A percentile compares a stretch with the other conserved stretches of the same genome.
Conservation (phyloP, 2,888 invertebrate genomes). For the Xestoiulus laeticollis region DNA sequence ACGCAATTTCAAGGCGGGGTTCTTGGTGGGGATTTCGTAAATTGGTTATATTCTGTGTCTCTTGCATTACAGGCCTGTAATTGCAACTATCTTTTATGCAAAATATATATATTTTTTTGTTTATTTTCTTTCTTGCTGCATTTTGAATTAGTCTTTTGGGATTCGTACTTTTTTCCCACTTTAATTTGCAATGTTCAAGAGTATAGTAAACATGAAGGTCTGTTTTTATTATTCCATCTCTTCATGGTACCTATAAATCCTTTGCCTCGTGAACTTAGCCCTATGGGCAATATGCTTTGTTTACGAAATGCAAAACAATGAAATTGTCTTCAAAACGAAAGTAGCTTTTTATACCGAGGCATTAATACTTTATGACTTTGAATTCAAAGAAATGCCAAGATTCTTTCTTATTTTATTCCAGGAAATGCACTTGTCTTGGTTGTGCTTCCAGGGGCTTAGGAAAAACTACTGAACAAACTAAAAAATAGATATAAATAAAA, state of each 20-base stretch:
- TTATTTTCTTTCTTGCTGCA: neutral
- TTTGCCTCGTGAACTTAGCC: neutral
- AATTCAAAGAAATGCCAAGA: neutral
- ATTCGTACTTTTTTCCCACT: neutral
- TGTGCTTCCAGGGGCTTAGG: neutral
- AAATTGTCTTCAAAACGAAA: constrained; percentile 2
- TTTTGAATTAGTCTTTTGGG: neutral
- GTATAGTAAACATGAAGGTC: neutral
- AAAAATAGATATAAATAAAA: neutral
- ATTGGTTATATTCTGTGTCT: neutral
- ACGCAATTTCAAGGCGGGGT: constrained; percentile 31
- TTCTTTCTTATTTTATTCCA: neutral
- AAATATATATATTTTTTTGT: neutral
- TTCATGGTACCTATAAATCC: neutral
- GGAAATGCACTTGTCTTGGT: neutral
- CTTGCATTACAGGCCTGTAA: neutral
- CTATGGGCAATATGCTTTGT: constrained; percentile 20
- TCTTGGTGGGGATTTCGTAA: neutral
- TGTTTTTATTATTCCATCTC: neutral
- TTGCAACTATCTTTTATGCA: neutral
- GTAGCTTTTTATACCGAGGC: neutral
- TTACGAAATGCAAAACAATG: neutral
- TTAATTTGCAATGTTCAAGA: neutral
- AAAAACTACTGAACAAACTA: neutral
- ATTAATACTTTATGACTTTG: neutral